Base-by-base conservation (phyloP, 2,888 invertebrate species). In the Drosophila anomelani region DNA sequence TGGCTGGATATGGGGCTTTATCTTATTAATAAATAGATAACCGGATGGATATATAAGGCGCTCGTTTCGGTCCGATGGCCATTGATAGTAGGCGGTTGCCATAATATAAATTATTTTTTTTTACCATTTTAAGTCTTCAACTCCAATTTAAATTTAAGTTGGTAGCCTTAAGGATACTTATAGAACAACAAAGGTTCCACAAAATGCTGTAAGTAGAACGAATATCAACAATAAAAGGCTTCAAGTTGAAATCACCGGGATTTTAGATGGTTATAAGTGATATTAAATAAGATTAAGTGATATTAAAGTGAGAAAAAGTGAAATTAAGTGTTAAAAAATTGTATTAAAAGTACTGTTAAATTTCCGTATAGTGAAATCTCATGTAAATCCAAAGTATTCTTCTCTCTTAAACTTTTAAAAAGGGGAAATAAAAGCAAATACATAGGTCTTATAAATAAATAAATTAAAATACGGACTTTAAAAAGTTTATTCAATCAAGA, bases 121-220 rank as follows among this genome's bases (percentile, higher is more conserved):
- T 26, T 15, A 32, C 7, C 12, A 34, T 17, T 34, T n/a, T 17
- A n/a, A 13, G 13, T 9, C 23, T 23, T 34, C 26, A 46, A 46
- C 23, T 64, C 6, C 36, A 43, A 47, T 53, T 38, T 61, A 64
- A 38, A 38, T 68, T 71, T 66, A 62, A 63, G 49, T 29, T 69
- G 36, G 17, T 44, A 58, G 36, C 43, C 51, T 15, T 68, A 79
- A 81, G 74, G 71, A 76, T 68, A 58, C 20, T 41, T 41, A 54
- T 15, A 15, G 3, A 20, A 51, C 34, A 20, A 20, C 47, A 51
- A 34, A 51, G 1, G 15, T 15, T 9, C 1, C 15, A 34, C 55
- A 85, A 46, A 64, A 83, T 83, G 83, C 57, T 70, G 83, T 83
- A 86, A 83, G 83, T 77, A 72, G 12, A 51, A 34, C 15, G 13